Evolutionary conservation across 2,113 vertebrate species (phyloP), one percentile per base, ranked within the genome.

Genomic region (Brachyhypopomus occidentalis): DNA sequence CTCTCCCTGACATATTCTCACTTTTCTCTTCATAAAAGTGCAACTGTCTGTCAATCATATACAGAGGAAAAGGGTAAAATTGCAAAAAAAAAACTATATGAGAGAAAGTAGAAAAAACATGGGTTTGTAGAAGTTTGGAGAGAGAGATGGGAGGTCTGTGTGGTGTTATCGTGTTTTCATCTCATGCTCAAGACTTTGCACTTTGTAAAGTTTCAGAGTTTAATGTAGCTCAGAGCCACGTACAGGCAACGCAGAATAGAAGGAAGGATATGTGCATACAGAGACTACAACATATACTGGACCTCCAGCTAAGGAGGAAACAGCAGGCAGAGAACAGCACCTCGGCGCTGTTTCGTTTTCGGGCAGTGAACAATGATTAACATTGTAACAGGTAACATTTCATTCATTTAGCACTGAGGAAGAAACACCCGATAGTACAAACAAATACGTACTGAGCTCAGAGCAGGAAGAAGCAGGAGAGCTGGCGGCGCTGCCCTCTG

Each of bases 41-140:
- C 75, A 78, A 36, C 75, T 78, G 72, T 80, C 80, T 76, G 78
- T 87, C 86, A 83, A 59, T 82, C 56, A 72, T 79, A 19, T 38
- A 66, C 23, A 55, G 72, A 55, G 82, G 66, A 52, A 78, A 77
- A 74, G 77, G 27, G 34, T 64, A 59, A 60, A 77, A 74, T n/a
- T 34, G 25, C 45, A 56, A 72, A 83, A 83, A 59, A 81, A 74
- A 74, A 19, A 69, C n/a, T n/a, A 20, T 34, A 77, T 75, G 79
- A 81, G 83, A 82, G 88, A 85, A 77, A 59, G 73, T 11, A 69
- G 75, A 45, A 48, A 20, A 72, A 74, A 48, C 1, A 41, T 25
- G 16, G 59, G 48, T 62, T 76, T 75, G 55, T 67, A 48, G 66
- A 60, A 73, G 69, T 78, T 78, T 27, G 70, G 34, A 60, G 36